These are phyloP conservation scores for Chelonia mydas DNA, from an alignment of 2,797 vertebrate genomes.

Conservation along the genomic window DNA sequence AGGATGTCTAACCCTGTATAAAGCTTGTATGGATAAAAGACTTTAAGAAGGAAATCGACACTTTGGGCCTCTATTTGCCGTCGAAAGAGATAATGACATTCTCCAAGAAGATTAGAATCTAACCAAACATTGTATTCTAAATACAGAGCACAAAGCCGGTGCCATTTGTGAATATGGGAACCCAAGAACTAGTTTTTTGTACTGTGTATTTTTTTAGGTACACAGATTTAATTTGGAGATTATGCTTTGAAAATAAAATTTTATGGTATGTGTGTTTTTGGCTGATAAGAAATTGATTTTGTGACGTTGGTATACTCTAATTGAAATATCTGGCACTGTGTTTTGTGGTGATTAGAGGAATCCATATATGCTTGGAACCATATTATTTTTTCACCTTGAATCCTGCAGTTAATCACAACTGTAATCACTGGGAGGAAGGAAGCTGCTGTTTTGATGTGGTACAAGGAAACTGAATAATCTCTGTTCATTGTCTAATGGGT, in stretches of 20 bases:
- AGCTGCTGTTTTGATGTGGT: conserved; percentile 59
- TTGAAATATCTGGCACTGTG: conserved; percentile 78
- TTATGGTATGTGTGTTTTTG: conserved; percentile 78
- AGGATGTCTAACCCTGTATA: conserved; percentile 65
- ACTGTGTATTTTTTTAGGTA: conserved; percentile 79
- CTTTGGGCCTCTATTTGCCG: conserved; percentile 74
- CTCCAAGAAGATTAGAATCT: conserved; percentile 77
- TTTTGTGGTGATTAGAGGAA: conserved; percentile 76
- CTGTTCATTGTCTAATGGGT: conserved; percentile 52
- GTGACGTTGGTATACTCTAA: conserved; percentile 75
- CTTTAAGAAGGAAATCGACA: conserved; percentile 78
- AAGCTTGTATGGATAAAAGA: conserved; percentile 40
- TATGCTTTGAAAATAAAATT: conserved; percentile 80
- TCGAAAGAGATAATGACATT: conserved; percentile 76
- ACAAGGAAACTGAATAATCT: conserved; percentile 68
- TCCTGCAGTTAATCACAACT: conserved; percentile 64
- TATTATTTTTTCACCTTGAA: conserved; percentile 77
- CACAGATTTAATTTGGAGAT: conserved; percentile 85
- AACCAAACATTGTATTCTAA: conserved; percentile 80
- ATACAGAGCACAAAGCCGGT: conserved; percentile 73
- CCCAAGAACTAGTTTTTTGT: conserved; percentile 60
- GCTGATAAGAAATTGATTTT: conserved; percentile 83
- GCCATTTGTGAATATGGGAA: conserved; percentile 77
- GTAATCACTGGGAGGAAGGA: conserved; percentile 71
- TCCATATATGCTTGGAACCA: conserved; percentile 38